These are phyloP conservation scores for Sinotaia quadrata DNA, from an alignment of 2,888 invertebrate species.

Conservation along the genomic window DNA sequence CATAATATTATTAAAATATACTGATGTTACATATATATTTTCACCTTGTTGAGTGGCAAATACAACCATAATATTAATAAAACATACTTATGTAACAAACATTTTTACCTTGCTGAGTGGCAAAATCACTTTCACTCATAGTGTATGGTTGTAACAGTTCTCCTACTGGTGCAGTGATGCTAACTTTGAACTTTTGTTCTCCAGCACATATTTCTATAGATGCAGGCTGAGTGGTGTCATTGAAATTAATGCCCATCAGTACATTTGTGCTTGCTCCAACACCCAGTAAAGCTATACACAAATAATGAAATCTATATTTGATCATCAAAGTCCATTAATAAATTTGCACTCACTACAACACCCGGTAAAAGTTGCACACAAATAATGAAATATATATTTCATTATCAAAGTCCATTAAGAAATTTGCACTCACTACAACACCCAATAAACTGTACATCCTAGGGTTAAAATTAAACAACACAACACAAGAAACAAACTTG, in stretches of 20 bases:
- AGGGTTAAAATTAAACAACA: no score
- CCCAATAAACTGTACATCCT: no score
- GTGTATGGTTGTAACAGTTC: conserved; percentile 87
- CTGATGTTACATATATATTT: no score
- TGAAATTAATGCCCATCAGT: conserved; percentile 90
- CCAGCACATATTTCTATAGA: conserved; percentile 81
- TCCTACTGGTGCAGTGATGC: conserved; percentile 86
- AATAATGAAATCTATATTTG: neutral
- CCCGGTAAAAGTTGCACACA: neutral
- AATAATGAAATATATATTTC: neutral
- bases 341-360: neutral
- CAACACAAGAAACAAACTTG: no score
- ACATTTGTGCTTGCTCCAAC: conserved; percentile 79
- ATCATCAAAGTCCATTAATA: neutral
- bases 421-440: no score
- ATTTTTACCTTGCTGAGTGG: conserved; percentile 67
- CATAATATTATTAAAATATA: no score
- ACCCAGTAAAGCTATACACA: conserved; percentile 74
- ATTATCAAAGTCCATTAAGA: neutral
- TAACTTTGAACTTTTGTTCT: conserved; percentile 59
- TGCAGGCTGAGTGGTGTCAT: conserved; percentile 91
- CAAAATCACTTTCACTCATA: conserved; percentile 82
- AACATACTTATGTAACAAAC: no score
- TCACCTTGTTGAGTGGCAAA: no score
- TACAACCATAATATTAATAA: no score